Base-by-base conservation (phyloP, 2,888 invertebrate genomes). In the Andrena praecox region DNA sequence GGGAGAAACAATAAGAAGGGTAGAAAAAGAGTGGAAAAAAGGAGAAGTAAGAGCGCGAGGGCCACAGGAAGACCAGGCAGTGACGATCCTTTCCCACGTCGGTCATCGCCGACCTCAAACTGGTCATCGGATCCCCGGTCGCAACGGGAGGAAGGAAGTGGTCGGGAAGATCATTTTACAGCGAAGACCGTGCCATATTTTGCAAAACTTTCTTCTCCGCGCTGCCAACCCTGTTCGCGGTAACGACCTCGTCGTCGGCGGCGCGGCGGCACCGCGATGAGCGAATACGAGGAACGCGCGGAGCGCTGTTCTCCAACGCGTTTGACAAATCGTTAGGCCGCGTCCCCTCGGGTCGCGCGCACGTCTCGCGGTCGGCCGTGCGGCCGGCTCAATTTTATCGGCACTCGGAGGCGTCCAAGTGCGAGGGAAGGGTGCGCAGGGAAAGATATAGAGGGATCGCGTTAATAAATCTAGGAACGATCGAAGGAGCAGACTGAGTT, bases 51-150 rank as follows among this genome's bases (percentile, higher is more conserved):
- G 71, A 79, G 79, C 60, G 24, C 54, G 73, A 69, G 77, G 78
- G 69, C 70, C 62, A 67, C 54, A 79, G 74, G 85, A 84, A 85
- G 85, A 86, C 87, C 88, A 88, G 89, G 85, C 91, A 89, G 85
- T 90, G 90, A 89, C 91, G 93, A 92, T 92, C 91, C 93, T 93
- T 93, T 93, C 93, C 93, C 93, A 93, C 93, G 93, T 93, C 92
- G 93, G 90, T 92, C 92, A 91, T 89, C 92, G 91, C 82, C 91
- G 92, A 93, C 93, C 93, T 93, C 93, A 93, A 92, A 91, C 93
- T 92, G 92, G 93, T 93, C 93, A 93, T 93, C 91, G 93, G 93
- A 93, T 93, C 93, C 88, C 66, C 81, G 83, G 77, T 85, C 74
- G 79, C 87, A 86, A 85, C 88, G 88, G 89, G 89, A 92, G 93